These are phyloP conservation scores for Syrista parreyssii DNA, from an alignment of 2,888 invertebrate species.

Conservation along the genomic window DNA sequence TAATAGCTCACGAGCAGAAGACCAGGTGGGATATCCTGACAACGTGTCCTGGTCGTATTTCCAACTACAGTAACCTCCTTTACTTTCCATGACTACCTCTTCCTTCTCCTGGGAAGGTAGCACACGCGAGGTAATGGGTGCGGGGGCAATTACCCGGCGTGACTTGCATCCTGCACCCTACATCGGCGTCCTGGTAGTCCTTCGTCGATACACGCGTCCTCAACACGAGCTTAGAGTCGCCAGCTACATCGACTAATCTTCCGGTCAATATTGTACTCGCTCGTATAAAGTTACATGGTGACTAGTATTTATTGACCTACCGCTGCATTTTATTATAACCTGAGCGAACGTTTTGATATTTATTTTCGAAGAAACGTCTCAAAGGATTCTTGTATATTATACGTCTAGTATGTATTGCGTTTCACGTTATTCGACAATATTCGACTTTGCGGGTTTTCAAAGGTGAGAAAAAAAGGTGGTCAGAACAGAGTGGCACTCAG, in stretches of 20 bases:
- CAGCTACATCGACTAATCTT: slow-evolving; percentile 22
- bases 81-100: slow-evolving; percentile 25
- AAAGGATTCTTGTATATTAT: not conserved
- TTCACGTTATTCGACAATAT: not conserved
- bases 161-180: slow-evolving; percentile 61
- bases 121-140: slow-evolving; percentile 50
- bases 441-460: not conserved
- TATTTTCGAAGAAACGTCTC: not conserved
- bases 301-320: slow-evolving; percentile 23
- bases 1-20: not conserved
- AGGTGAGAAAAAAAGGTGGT: not conserved
- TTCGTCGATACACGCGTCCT: slow-evolving; percentile 24
- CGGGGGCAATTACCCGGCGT: slow-evolving; percentile 61
- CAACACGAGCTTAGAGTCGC: slow-evolving; percentile 19
- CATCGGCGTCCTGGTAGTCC: slow-evolving; percentile 37
- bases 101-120: slow-evolving; percentile 32
- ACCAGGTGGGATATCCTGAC: slow-evolving; percentile 8
- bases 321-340: not conserved
- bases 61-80: not conserved
- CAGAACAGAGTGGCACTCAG: not conserved
- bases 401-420: not conserved
- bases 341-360: not conserved
- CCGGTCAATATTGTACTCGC: slow-evolving; percentile 30
- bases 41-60: not conserved
- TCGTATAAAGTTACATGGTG: slow-evolving; percentile 14